These are phyloP conservation scores for Octodon degus DNA, from an alignment of 2,113 vertebrate genomes.

Conservation along the genomic window DNA sequence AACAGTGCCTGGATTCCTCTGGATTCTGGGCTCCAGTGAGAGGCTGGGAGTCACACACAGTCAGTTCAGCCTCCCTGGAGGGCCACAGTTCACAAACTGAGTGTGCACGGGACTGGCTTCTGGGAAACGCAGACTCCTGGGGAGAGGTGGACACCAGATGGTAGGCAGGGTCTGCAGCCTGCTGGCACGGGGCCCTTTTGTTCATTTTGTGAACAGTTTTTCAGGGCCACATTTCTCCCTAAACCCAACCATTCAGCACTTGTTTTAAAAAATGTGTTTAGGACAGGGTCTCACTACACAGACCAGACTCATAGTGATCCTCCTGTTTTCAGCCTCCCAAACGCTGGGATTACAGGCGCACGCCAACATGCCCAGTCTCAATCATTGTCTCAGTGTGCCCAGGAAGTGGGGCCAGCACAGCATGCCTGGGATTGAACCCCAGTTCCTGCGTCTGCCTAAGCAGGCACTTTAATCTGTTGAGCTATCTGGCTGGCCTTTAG, in stretches of 20 bases:
- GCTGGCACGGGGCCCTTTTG: background rate
- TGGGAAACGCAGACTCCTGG: background rate
- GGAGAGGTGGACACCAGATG: background rate
- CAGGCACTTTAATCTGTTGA: no score
- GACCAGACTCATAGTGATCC: no score
- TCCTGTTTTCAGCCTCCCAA: no score
- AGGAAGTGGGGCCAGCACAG: no score
- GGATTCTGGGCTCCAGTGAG: background rate
- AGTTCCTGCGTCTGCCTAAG: no score
- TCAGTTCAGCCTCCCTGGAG: background rate
- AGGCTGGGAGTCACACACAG: background rate
- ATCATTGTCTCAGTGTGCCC: no score
- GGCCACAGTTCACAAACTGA: background rate
- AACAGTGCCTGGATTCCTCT: background rate
- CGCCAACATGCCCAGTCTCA: no score
- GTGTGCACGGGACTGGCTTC: background rate
- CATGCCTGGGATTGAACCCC: no score
- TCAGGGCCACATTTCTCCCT: background rate
- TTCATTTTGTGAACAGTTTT: background rate
- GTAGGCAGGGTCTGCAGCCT: background rate
- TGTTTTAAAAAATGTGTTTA: no score
- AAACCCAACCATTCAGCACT: background rate
- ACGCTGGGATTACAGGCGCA: no score
- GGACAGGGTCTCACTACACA: no score
- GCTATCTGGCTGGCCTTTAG: no score